Conservation (phyloP, 1,140 invertebrate species). For the Ladona fulva region DNA sequence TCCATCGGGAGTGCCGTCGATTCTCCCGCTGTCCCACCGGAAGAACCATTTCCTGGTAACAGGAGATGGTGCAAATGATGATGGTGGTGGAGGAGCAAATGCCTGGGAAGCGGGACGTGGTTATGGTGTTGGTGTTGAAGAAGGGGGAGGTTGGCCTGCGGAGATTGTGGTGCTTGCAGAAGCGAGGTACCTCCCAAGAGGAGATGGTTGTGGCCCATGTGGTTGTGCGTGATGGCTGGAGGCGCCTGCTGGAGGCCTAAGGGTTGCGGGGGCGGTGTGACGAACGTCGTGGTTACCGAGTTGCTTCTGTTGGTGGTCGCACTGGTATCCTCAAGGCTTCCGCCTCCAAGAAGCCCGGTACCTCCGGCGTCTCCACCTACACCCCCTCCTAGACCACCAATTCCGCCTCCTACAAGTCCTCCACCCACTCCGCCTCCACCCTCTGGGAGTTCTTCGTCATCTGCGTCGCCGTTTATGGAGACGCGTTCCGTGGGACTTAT, state of each 20-base stretch:
- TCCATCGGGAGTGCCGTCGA: not conserved
- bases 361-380: constrained; percentile 23
- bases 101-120: constrained; percentile 27
- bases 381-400: constrained; percentile 20
- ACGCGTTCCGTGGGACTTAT: constrained; percentile 29
- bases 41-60: not conserved
- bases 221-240: constrained; percentile 24
- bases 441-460: constrained; percentile 24
- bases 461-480: constrained; percentile 27
- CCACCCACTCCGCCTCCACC: constrained; percentile 17
- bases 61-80: not conserved
- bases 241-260: constrained; percentile 29
- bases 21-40: constrained; percentile 10
- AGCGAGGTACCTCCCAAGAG: not conserved
- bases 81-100: constrained; percentile 39
- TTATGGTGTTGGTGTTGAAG: constrained; percentile 19
- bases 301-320: no score
- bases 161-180: not conserved
- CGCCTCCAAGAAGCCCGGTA: not conserved
- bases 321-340: not conserved
- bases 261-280: constrained; percentile 7
- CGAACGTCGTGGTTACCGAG: not conserved
- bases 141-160: constrained; percentile 6
- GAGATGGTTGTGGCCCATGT: not conserved
- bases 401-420: not conserved